Conservation (phyloP, 2,113 vertebrate genomes). For the Actenoides hombroni region DNA sequence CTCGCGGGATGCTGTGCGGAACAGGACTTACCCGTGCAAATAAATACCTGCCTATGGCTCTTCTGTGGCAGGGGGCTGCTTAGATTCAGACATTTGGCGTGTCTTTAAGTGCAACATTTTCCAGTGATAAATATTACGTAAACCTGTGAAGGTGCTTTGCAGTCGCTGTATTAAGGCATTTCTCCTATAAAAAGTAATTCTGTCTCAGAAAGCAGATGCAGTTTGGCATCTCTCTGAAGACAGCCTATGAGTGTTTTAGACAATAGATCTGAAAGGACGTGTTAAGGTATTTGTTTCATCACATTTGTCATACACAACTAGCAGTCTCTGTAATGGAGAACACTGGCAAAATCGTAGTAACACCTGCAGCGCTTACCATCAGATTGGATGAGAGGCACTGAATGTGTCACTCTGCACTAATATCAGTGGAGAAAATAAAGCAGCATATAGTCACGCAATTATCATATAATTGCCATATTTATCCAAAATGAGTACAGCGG, state of each 20-base stretch:
- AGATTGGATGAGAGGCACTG: background rate
- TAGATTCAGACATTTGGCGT: rapidly evolving
- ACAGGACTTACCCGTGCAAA: rapidly evolving
- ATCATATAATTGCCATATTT: background rate
- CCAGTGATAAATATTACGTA: rapidly evolving
- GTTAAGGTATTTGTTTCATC: background rate
- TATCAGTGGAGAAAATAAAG: background rate
- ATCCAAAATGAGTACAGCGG: background rate
- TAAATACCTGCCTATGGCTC: rapidly evolving
- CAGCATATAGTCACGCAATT: background rate
- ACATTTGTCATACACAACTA: background rate
- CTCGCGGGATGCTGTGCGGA: background rate
- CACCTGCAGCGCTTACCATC: background rate
- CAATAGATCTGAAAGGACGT: background rate
- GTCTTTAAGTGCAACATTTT: background rate
- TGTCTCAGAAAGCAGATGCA: rapidly evolving
- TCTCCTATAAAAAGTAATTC: background rate
- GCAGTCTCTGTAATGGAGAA: background rate
- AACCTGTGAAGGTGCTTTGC: background rate
- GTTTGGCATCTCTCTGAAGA: background rate
- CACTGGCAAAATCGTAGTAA: background rate
- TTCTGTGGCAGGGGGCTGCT: no score
- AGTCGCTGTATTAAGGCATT: rapidly evolving
- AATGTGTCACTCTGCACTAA: background rate
- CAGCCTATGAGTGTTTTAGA: background rate